A percentile compares a stretch with the other conserved stretches of the same genome.
Conservation (phyloP, 2,888 invertebrate species). For the Tinea pellionella region DNA sequence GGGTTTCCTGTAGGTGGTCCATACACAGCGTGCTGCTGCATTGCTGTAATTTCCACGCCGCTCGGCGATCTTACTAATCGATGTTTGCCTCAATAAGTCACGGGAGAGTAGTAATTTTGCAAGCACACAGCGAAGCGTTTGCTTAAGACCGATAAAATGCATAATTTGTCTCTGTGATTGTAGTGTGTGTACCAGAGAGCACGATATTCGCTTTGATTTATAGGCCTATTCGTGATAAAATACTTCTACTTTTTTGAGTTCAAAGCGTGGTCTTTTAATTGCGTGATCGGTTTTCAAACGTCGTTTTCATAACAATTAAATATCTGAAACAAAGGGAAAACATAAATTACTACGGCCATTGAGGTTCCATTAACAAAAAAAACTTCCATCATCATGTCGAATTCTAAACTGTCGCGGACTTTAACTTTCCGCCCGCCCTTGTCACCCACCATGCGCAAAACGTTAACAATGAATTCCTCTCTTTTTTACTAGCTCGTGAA, state of each 20-base stretch:
- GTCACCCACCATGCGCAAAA: slow-evolving; percentile 25
- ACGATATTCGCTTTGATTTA: slow-evolving; percentile 7
- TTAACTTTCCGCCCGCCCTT: neutral
- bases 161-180: slow-evolving; percentile 15
- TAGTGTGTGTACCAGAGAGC: slow-evolving; percentile 1
- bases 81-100: slow-evolving; percentile 43
- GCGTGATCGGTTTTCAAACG: neutral
- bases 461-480: slow-evolving; percentile 41
- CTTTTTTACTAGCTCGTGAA: slow-evolving; percentile 32
- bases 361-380: neutral
- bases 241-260: neutral
- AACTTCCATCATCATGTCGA: slow-evolving; percentile 1
- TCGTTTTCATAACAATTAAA: neutral
- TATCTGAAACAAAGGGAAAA: neutral
- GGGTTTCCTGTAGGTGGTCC: slow-evolving; percentile 11
- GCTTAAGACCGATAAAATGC: slow-evolving; percentile 16
- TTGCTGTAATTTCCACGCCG: slow-evolving; percentile 29
- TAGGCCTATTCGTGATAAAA: neutral
- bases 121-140: slow-evolving; percentile 12
- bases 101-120: slow-evolving; percentile 29
- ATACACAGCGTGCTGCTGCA: slow-evolving; percentile 4
- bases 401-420: neutral
- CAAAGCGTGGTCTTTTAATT: neutral
- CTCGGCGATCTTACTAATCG: slow-evolving; percentile 32
- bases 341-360: neutral